A percentile compares a stretch with the other conserved stretches of the same genome.
phyloP scores from a whole-genome alignment of 2,888 invertebrate genomes.

The Xylota sylvarum region DNA sequence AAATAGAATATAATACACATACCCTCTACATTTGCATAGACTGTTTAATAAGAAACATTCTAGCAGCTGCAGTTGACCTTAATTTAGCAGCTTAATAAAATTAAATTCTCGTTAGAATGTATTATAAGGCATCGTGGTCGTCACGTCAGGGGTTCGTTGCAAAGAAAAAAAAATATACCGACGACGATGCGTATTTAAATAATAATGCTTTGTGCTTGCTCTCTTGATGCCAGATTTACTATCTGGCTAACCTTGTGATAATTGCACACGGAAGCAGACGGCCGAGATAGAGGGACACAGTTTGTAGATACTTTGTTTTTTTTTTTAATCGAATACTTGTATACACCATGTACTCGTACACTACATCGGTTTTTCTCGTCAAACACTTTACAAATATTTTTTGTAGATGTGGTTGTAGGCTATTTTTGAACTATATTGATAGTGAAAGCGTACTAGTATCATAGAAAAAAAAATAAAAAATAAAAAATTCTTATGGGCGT shows the following conservation, averaged over 20 bases:
- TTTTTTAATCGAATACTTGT: conserved; percentile 21
- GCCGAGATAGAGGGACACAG: conserved; percentile 28
- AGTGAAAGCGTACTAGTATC: conserved; percentile 27
- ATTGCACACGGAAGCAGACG: conserved; percentile 71
- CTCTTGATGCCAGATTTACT: conserved; percentile 26
- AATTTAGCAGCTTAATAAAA: conserved; percentile 55
- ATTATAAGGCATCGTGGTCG: background rate
- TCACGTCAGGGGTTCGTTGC: conserved; percentile 9
- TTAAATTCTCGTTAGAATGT: conserved; percentile 25
- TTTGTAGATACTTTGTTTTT: background rate
- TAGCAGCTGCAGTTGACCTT: conserved; percentile 62
- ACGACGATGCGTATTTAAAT: conserved; percentile 34
- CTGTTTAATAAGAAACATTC: conserved; percentile 37
- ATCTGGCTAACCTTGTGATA: conserved; percentile 68
- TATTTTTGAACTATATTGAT: conserved; percentile 53
- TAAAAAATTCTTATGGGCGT: conserved; percentile 29
- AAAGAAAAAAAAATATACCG: background rate
- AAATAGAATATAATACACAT: background rate
- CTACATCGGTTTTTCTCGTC: background rate
- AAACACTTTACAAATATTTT: background rate
- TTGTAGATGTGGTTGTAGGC: conserved; percentile 18
- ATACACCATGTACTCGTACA: conserved; percentile 1
- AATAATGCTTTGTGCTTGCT: conserved; percentile 5
- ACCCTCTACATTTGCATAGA: conserved; percentile 21
- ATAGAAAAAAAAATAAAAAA: background rate